phyloP scores from a whole-genome alignment of 2,888 invertebrate genomes.

The Nycteola revayana region DNA sequence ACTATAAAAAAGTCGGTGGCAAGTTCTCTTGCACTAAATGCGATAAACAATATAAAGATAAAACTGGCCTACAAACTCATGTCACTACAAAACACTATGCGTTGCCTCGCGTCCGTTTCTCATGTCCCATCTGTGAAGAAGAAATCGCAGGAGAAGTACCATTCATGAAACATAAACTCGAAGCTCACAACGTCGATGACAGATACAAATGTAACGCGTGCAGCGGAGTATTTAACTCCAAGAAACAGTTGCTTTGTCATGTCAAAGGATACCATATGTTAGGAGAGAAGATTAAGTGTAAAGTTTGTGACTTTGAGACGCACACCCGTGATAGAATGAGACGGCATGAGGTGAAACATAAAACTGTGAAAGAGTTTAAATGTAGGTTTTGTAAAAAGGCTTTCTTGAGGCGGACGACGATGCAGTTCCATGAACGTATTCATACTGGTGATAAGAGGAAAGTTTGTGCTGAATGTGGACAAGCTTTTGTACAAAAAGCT shows the following conservation, averaged over 20 bases:
- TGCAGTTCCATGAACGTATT: conserved; percentile 10
- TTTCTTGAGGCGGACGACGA: conserved; percentile 57
- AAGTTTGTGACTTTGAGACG: conserved; percentile 59
- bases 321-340: conserved; percentile 52
- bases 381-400: conserved; percentile 70
- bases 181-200: conserved; percentile 57
- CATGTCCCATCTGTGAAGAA: conserved; percentile 47
- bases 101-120: conserved; percentile 34
- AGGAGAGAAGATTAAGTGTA: conserved; percentile 56
- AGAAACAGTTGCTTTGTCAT: conserved; percentile 52
- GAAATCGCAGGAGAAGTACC: conserved; percentile 49
- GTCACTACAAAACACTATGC: conserved; percentile 58
- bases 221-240: conserved; percentile 53
- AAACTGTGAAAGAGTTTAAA: conserved; percentile 62
- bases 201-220: conserved; percentile 64
- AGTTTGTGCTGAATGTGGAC: conserved; percentile 7
- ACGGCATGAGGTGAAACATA: conserved; percentile 64
- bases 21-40: conserved; percentile 45
- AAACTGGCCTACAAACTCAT: conserved; percentile 45
- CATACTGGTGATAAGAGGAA: conserved; percentile 7
- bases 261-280: conserved; percentile 65
- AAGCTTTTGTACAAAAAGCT: conserved; percentile 26
- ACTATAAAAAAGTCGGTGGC: conserved; percentile 46
- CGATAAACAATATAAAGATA: conserved; percentile 48
- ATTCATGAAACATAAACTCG: conserved; percentile 53